These are phyloP conservation scores for Castor canadensis DNA, from an alignment of 2,113 vertebrate genomes.

Conservation along the genomic window DNA sequence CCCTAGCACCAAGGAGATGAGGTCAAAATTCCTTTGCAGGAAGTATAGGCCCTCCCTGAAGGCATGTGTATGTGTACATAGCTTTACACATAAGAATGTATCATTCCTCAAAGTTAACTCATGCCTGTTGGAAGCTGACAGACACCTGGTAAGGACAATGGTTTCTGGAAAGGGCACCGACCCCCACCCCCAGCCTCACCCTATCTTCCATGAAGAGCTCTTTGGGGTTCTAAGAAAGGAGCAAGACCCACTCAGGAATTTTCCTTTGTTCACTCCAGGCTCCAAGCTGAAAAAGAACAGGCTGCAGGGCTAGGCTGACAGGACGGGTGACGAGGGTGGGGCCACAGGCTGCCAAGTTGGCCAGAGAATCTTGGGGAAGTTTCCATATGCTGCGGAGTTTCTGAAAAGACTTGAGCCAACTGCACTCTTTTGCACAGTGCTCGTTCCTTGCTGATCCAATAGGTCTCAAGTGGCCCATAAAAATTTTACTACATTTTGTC, in stretches of 20 bases:
- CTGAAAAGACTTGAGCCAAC: constrained; percentile 31
- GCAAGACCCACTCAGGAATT: background rate
- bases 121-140: background rate
- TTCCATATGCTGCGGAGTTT: constrained; percentile 60
- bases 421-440: background rate
- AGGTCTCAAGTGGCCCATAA: constrained; percentile 61
- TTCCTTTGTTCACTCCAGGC: constrained; percentile 39
- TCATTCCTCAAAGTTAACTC: background rate
- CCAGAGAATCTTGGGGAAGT: constrained; percentile 42
- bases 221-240: constrained; percentile 22
- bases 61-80: accelerated
- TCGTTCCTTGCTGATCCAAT: background rate
- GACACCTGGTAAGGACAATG: background rate
- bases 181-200: background rate
- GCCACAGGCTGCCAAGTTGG: background rate
- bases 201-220: background rate
- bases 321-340: background rate
- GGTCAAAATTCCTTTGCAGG: background rate
- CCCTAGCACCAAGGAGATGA: accelerated
- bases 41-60: accelerated
- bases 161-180: background rate
- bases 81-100: background rate
- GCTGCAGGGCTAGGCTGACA: background rate
- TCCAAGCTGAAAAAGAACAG: background rate
- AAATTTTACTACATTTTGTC: constrained; percentile 64